Base-by-base conservation (phyloP, 35 echinoderm and acorn worm species). In the Acanthaster planci region DNA sequence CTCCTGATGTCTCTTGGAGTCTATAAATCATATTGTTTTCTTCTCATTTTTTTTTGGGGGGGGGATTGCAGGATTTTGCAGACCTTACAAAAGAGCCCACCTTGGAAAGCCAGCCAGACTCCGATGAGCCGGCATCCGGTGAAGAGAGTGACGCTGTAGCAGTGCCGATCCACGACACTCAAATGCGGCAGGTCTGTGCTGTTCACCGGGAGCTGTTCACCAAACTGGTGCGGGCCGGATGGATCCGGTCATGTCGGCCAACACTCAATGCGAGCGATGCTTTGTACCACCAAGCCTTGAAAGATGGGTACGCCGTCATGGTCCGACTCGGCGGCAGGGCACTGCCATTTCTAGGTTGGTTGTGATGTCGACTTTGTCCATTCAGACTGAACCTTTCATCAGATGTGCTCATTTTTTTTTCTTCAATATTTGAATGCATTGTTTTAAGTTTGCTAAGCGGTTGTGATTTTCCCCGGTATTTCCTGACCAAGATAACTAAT, bases 21-120 rank as follows among this genome's bases (percentile, higher is more conserved):
- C n/a, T n/a, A n/a, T n/a, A n/a, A n/a, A n/a, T n/a, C n/a, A n/a
- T n/a, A n/a, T n/a, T n/a, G n/a, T n/a, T n/a, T n/a, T n/a, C n/a
- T n/a, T n/a, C n/a, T n/a, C n/a, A n/a, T n/a, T n/a, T n/a, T n/a
- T n/a, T n/a, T n/a, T n/a, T n/a, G n/a, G n/a, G n/a, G n/a, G n/a
- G n/a, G n/a, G 38, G 42, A 78, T 80, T 68, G 7, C 78, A 97
- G 94, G 94, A 92, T 79, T 97, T 92, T 83, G 84, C 57, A 7
- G 94, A 97, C 76, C 76, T 97, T 26, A 79, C 52, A 37, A 84
- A 37, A 5, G 86, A 92, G 47, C 90, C 94, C 7, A 89, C 80
- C 0, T 55, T 92, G 17, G 94, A 97, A 55, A 55, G 76, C 40
- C 52, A 57, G 68, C 81, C 84, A 39, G 39, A 72, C 8, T 36